Conservation (phyloP, 2,888 invertebrate species). For the Nipponacmea schrenckii region DNA sequence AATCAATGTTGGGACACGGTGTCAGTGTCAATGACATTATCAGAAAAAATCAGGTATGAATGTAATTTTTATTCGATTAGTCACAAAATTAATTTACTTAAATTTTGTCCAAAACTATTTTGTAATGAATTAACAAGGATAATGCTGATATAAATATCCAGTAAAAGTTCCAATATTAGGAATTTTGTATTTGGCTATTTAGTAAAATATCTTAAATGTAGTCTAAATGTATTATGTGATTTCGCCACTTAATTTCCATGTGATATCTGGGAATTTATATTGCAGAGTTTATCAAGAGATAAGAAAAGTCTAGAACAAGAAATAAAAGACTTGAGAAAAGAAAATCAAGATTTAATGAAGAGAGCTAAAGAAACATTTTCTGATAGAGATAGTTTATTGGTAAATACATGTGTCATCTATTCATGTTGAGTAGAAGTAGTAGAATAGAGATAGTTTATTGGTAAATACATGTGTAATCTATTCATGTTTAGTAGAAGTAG, state of each 20-base stretch:
- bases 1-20: constrained; percentile 38
- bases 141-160: no score
- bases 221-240: no score
- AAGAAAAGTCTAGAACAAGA: constrained; percentile 47
- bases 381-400: constrained; percentile 47
- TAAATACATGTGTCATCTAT: no score
- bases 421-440: no score
- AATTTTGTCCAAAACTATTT: no score
- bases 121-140: no score
- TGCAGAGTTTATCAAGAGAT: constrained; percentile 49
- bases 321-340: constrained; percentile 48
- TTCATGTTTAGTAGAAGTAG: no score
- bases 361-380: constrained; percentile 47
- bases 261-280: not conserved
- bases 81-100: no score
- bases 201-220: no score
- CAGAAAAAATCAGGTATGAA: constrained; percentile 54
- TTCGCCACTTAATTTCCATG: not conserved
- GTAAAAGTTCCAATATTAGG: no score
- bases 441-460: constrained; percentile 46
- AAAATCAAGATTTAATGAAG: constrained; percentile 50
- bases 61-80: not conserved
- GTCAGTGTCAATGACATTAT: constrained; percentile 53
- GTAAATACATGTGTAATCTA: no score
- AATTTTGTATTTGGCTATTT: no score